These are phyloP conservation scores for Anthonomus grandis DNA, from an alignment of 1,140 invertebrate genomes.

Conservation along the genomic window DNA sequence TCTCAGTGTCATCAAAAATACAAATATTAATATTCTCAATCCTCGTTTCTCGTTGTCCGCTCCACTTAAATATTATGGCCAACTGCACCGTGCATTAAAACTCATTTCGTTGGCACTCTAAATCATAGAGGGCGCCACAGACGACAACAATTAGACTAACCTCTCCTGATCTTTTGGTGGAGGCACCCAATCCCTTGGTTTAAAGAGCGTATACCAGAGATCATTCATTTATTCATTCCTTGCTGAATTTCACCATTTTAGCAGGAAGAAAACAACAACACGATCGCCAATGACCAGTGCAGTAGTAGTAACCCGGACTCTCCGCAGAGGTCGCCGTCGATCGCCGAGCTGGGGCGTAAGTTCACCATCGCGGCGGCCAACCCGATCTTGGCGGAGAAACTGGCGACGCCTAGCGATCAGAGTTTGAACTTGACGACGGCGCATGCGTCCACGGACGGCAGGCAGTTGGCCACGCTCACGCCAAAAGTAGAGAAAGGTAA, in stretches of 20 bases:
- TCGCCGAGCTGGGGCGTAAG: constrained; percentile 54
- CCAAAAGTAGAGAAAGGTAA: constrained; percentile 49
- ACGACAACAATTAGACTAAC: too few species aligned
- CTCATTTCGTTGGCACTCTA: too few species aligned
- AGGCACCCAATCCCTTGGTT: too few species aligned
- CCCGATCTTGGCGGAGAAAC: constrained; percentile 68
- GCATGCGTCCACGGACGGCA: constrained; percentile 18
- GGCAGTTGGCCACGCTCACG: constrained; percentile 44
- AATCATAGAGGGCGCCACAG: too few species aligned
- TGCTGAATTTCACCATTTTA: constrained; percentile 25
- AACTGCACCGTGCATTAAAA: too few species aligned
- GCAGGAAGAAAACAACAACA: constrained; percentile 51
- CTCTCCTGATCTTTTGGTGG: too few species aligned
- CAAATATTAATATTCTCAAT: too few species aligned
- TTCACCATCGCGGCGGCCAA: constrained; percentile 79
- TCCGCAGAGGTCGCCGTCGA: constrained; percentile 49
- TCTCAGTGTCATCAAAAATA: too few species aligned
- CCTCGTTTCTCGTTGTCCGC: too few species aligned
- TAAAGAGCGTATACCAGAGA: too few species aligned
- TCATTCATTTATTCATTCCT: too few species aligned
- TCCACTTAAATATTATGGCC: too few species aligned
- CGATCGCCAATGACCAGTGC: constrained; percentile 20
- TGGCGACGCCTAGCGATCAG: constrained; percentile 56
- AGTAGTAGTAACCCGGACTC: constrained; percentile 29
- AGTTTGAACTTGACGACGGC: constrained; percentile 28